Conservation (phyloP, 1,140 invertebrate species). For the Zaprionus taronus region DNA sequence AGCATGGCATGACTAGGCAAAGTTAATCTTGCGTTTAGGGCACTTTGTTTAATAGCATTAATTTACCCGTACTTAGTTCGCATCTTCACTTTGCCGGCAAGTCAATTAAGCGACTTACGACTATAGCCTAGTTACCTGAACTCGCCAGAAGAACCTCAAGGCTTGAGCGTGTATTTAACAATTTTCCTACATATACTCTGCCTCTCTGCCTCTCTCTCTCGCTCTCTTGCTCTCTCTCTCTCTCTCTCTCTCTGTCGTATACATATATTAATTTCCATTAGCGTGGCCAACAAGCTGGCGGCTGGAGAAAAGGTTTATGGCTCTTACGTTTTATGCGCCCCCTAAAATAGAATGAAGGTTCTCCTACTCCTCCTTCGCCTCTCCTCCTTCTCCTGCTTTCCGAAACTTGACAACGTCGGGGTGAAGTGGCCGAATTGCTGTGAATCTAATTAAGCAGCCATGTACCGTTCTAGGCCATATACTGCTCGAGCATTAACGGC, state of each 20-base stretch:
- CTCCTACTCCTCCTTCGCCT: neutral
- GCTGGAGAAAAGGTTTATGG: slow-evolving; percentile 63
- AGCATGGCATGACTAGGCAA: neutral
- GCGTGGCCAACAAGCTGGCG: slow-evolving; percentile 29
- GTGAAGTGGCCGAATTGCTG: slow-evolving; percentile 31
- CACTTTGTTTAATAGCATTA: slow-evolving; percentile 33
- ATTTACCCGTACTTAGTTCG: slow-evolving; percentile 31
- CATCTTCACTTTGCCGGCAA: slow-evolving; percentile 44
- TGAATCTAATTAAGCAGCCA: slow-evolving; percentile 75
- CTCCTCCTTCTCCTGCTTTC: neutral
- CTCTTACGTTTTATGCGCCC: slow-evolving; percentile 67
- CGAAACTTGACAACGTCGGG: slow-evolving; percentile 8
- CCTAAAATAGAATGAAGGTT: slow-evolving; percentile 22
- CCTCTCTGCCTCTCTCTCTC: neutral
- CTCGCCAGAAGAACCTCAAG: slow-evolving; percentile 6
- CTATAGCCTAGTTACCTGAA: slow-evolving; percentile 49
- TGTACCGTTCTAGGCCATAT: slow-evolving; percentile 25
- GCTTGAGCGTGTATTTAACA: slow-evolving; percentile 15
- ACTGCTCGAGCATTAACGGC: slow-evolving; percentile 2
- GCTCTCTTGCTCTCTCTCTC: neutral
- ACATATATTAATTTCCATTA: slow-evolving; percentile 74
- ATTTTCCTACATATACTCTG: neutral
- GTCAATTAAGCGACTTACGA: slow-evolving; percentile 71
- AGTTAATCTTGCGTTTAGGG: slow-evolving; percentile 6
- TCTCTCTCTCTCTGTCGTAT: neutral